Conservation (phyloP, 2,888 invertebrate species). For the Cotesia congregata region DNA sequence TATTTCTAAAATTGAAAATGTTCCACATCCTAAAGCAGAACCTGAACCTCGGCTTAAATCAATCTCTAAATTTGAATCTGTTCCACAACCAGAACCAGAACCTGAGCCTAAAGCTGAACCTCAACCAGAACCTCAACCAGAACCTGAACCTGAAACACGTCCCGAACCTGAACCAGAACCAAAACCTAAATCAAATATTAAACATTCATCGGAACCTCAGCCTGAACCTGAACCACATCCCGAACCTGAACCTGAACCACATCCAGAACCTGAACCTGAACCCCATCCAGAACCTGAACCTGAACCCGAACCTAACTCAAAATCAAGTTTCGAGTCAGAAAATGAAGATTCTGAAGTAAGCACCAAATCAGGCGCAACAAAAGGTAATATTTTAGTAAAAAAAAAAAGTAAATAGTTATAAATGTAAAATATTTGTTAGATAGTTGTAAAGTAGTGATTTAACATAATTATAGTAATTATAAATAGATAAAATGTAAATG, state of each 20-base stretch:
- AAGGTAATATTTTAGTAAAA: slow-evolving; percentile 59
- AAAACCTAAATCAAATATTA: slow-evolving; percentile 36
- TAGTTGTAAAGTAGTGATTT: slow-evolving; percentile 24
- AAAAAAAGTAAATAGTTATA: slow-evolving; percentile 41
- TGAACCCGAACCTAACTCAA: slow-evolving; percentile 45
- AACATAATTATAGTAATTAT: slow-evolving; percentile 1
- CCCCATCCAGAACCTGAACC: slow-evolving; percentile 59
- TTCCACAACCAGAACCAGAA: slow-evolving; percentile 67
- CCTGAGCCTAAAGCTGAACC: slow-evolving; percentile 65
- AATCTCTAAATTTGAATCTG: slow-evolving; percentile 59
- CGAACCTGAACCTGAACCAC: slow-evolving; percentile 63
- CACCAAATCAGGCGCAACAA: slow-evolving; percentile 59
- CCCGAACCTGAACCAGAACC: slow-evolving; percentile 47
- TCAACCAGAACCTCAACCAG: slow-evolving; percentile 45
- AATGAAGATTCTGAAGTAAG: slow-evolving; percentile 55
- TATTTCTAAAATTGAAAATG: slow-evolving; percentile 66
- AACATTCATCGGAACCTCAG: slow-evolving; percentile 61
- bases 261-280: slow-evolving; percentile 66
- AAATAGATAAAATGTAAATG: neutral
- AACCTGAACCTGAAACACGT: slow-evolving; percentile 67
- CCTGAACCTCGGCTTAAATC: slow-evolving; percentile 59
- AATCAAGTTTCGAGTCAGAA: slow-evolving; percentile 44
- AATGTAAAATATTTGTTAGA: slow-evolving; percentile 21
- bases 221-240: slow-evolving; percentile 65
- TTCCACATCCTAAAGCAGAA: slow-evolving; percentile 68